Percentiles rank a stretch among this genome's conserved stretches.
Evolutionary conservation across 2,797 vertebrate genomes (phyloP).

Genomic region (Coluber constrictor): DNA sequence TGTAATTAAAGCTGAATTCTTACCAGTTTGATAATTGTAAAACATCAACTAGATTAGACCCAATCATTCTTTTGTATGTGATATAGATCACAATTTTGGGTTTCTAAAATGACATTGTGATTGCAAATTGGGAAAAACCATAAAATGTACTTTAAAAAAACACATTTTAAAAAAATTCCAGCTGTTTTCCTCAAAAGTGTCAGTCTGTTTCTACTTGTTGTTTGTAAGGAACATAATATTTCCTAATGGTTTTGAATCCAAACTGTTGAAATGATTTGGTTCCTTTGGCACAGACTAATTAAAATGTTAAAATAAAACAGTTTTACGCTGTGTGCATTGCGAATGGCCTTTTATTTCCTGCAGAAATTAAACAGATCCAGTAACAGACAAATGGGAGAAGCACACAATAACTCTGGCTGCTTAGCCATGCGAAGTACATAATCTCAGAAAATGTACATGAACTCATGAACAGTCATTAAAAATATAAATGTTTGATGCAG

Average conservation of each 20-base stretch:
- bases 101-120: background rate
- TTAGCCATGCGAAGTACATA: background rate
- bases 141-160: background rate
- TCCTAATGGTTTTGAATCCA: background rate
- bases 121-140: background rate
- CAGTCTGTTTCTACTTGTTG: background rate
- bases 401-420: background rate
- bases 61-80: background rate
- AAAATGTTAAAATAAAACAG: background rate
- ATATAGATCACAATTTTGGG: background rate
- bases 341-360: background rate
- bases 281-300: background rate
- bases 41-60: background rate
- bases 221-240: background rate
- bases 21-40: background rate
- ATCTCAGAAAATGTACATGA: background rate
- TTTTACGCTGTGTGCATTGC: background rate
- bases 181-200: background rate
- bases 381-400: background rate
- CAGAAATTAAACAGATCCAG: background rate
- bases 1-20: background rate
- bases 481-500: background rate
- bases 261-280: background rate
- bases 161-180: no score
- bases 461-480: background rate